Evolutionary conservation across 1,140 invertebrate species (phyloP).

Genomic region (Anagrus nilaparvatae): DNA sequence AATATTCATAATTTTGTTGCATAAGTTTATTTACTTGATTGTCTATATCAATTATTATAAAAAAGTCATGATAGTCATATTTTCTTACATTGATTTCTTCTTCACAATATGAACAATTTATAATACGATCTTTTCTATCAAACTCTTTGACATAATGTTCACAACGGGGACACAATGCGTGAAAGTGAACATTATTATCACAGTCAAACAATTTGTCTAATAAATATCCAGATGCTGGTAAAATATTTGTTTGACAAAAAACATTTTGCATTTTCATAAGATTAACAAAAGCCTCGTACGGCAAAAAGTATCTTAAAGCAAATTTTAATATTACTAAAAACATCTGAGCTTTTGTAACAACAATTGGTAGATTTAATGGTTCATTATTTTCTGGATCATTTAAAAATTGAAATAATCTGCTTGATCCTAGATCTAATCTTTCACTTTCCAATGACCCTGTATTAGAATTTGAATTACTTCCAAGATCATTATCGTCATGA

Average conservation of each 20-base stretch:
- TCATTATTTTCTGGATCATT: no score
- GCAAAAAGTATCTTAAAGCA: neutral
- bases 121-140: neutral
- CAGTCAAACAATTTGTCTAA: slow-evolving; percentile 13
- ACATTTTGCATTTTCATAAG: slow-evolving; percentile 3
- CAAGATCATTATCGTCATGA: no score
- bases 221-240: slow-evolving; percentile 1
- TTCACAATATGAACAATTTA: neutral
- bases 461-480: no score
- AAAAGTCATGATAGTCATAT: slow-evolving; percentile 7
- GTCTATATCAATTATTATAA: slow-evolving; percentile 5
- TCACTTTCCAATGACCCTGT: no score
- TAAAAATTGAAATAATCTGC: no score
- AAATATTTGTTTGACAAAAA: neutral
- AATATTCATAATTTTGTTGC: slow-evolving; percentile 11
- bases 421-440: no score
- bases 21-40: slow-evolving; percentile 7
- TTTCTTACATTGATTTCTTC: slow-evolving; percentile 6
- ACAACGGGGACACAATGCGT: slow-evolving; percentile 9
- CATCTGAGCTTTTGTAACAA: slow-evolving; percentile 5
- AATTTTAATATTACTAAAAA: slow-evolving; percentile 1
- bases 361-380: no score
- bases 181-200: slow-evolving; percentile 1
- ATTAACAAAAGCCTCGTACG: neutral
- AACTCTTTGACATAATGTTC: slow-evolving; percentile 5